Percentiles rank a stretch among this genome's conserved stretches.
These are phyloP conservation scores for Aphelenchoides besseyi DNA, from an alignment of 1,140 invertebrate genomes.

Conservation along the genomic window DNA sequence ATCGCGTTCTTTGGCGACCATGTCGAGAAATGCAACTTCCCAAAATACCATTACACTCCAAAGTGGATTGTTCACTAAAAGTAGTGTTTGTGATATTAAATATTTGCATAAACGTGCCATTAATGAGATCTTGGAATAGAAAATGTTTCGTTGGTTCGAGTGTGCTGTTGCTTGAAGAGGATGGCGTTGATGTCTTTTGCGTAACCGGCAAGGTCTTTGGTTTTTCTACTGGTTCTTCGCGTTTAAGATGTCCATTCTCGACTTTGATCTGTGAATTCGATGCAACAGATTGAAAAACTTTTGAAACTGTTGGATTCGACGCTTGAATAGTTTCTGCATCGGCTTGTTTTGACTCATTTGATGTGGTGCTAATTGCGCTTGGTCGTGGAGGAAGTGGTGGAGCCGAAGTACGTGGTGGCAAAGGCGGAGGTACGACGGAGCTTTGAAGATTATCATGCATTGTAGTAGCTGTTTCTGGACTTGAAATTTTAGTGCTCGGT, in stretches of 20 bases:
- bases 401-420: conserved; percentile 36
- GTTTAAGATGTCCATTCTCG: neutral
- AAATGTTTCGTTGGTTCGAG: conserved; percentile 36
- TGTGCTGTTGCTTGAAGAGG: conserved; percentile 9
- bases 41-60: conserved; percentile 99
- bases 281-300: no score
- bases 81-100: conserved; percentile 25
- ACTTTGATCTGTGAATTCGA: conserved; percentile 21
- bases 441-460: neutral
- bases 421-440: conserved; percentile 31
- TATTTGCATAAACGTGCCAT: conserved; percentile 25
- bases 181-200: conserved; percentile 28
- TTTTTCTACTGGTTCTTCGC: conserved; percentile 11
- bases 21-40: conserved; percentile 97
- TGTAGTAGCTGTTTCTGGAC: neutral
- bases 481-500: neutral
- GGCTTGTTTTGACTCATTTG: neutral
- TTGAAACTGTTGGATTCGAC: no score
- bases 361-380: no score
- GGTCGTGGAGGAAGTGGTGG: conserved; percentile 45
- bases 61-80: conserved; percentile 71
- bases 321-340: no score
- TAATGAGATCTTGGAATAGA: conserved; percentile 51
- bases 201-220: conserved; percentile 12
- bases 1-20: conserved; percentile 95